phyloP scores from a whole-genome alignment of 2,113 vertebrate genomes.

The Macquaria ambigua region DNA sequence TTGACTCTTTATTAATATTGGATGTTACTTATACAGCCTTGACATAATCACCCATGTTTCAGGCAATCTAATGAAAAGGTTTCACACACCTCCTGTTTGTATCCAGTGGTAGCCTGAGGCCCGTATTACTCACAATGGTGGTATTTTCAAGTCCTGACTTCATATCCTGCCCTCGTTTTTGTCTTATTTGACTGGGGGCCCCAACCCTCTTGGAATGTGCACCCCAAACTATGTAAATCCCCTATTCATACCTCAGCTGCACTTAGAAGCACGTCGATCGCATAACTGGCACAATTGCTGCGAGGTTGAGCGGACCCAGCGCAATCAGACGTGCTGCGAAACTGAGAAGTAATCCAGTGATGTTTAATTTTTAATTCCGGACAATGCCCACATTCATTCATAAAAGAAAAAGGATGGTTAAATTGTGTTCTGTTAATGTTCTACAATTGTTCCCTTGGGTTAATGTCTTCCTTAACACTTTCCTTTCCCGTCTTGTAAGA shows the following conservation, averaged over 20 bases:
- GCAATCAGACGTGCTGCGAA: constrained; percentile 19
- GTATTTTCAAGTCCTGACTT: constrained; percentile 76
- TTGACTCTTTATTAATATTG: neutral
- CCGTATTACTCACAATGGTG: constrained; percentile 61
- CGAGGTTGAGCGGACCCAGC: constrained; percentile 2
- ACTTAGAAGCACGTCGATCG: constrained; percentile 56
- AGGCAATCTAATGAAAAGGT: constrained; percentile 41
- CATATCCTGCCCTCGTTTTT: constrained; percentile 75
- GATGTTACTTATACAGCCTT: constrained; percentile 15
- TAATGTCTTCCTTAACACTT: constrained; percentile 37
- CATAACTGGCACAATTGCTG: constrained; percentile 53
- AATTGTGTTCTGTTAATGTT: constrained; percentile 58
- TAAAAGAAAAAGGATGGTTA: constrained; percentile 27
- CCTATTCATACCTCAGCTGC: constrained; percentile 68
- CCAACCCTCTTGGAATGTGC: constrained; percentile 43
- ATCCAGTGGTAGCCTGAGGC: constrained; percentile 56
- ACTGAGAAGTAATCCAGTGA: neutral
- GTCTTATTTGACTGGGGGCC: constrained; percentile 65
- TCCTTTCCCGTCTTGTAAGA: constrained; percentile 60
- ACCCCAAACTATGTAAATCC: constrained; percentile 76
- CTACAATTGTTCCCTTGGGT: constrained; percentile 27
- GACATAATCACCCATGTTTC: constrained; percentile 20
- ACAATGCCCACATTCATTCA: constrained; percentile 67
- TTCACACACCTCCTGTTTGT: constrained; percentile 53
- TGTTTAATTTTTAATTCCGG: constrained; percentile 53